phyloP scores from a whole-genome alignment of 2,888 invertebrate genomes.

The Euproctis similis region DNA sequence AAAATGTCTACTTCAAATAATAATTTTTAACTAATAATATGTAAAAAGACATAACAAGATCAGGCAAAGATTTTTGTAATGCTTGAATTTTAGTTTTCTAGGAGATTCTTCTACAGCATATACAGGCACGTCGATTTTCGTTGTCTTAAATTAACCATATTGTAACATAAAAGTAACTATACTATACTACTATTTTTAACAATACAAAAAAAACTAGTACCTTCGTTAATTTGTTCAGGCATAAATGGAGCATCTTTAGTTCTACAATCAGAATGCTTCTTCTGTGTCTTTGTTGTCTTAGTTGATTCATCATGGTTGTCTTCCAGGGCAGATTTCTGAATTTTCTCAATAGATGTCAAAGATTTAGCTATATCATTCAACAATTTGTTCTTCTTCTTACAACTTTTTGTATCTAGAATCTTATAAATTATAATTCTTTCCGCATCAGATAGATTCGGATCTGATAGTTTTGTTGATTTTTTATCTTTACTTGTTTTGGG shows the following conservation, averaged over 20 bases:
- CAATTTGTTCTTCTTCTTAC: slow-evolving; percentile 29
- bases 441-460: slow-evolving; percentile 41
- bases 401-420: slow-evolving; percentile 44
- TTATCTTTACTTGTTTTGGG: slow-evolving; percentile 14
- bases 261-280: slow-evolving; percentile 9
- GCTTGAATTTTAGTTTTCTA: no score
- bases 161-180: no score
- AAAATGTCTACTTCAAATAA: no score
- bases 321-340: slow-evolving; percentile 6
- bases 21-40: no score
- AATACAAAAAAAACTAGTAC: slow-evolving; percentile 17
- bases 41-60: no score
- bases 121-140: no score
- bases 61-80: no score
- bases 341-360: slow-evolving; percentile 25
- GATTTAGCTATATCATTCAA: slow-evolving; percentile 38
- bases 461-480: slow-evolving; percentile 12
- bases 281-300: background rate
- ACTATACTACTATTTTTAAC: no score
- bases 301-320: slow-evolving; percentile 2
- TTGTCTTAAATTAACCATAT: no score
- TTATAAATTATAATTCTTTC: slow-evolving; percentile 65
- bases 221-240: slow-evolving; percentile 44
- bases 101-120: no score
- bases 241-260: slow-evolving; percentile 12